Evolutionary conservation across 2,797 vertebrate genomes (phyloP), one percentile per base, ranked within the genome.

Genomic region (Chlorospingus semifuscus): DNA sequence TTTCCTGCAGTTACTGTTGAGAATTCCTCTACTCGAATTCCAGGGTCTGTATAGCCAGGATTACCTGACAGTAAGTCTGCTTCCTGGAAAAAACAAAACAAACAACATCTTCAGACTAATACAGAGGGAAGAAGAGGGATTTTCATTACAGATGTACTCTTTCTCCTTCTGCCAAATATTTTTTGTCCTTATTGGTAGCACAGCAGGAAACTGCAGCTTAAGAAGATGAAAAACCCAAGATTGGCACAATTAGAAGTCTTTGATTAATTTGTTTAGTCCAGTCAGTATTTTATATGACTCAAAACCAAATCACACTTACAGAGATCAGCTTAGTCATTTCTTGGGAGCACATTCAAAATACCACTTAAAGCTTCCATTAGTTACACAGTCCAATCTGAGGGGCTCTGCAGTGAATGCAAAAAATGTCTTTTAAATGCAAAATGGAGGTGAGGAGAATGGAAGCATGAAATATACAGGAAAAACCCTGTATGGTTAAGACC

Each of bases 41-140:
- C 98, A 78, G 98, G 97, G 87, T 98, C 98, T 83, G 98, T 98
- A 88, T 98, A 98, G 53, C 97, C 98, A 83, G 98, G 97, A 44
- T 98, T 98, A 75, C 97, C 98, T 10, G 98, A 95, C 83, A 97
- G 77, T 97, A 98, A 96, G 72, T 94, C 97, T 91, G 90, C 93
- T 34, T 99, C 98, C 99, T 99, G 96, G 41, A 32, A 79, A 81
- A 86, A 69, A 61, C 60, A 50, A 82, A 71, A 80, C 71, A 80
- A 66, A 61, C 80, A 87, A 36, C 11, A 69, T 47, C 79, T 84
- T 85, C 72, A 81, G 30, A 59, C 18, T 32, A 65, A 34, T 24
- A 44, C 23, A 36, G 26, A 82, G 32, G 12, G 9, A 49, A 86
- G 46, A 56, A 76, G 23, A 89, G 19, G 39, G 20, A 80, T 83